Evolutionary conservation across 2,888 invertebrate species (phyloP), one percentile per base, ranked within the genome.

Genomic region (Ecliptopera silaceata): DNA sequence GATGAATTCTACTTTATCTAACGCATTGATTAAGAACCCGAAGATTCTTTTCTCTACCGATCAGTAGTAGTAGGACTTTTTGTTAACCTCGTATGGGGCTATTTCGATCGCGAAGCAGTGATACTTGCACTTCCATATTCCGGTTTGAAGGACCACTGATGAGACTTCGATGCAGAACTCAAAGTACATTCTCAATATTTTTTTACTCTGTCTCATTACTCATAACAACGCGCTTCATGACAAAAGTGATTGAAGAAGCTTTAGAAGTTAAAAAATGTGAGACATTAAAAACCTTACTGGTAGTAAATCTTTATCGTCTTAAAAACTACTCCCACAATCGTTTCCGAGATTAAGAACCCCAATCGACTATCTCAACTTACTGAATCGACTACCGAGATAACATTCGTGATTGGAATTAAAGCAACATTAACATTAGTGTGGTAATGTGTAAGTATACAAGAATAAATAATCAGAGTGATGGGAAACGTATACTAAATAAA

Each of bases 311-410:
- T n/a, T n/a, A n/a, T n/a, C n/a, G n/a, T n/a, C n/a, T 3, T 36
- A 4, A 34, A n/a, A 20, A 34, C 1, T 8, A 11, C 22, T 36
- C 15, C 13, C 22, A 13, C 46, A 46, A 22, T 36, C 46, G 38
- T 39, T 39, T 48, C 17, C 15, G 17, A 31, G n/a, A 32, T 12
- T 15, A 20, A 20, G 38, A 12, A 6, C 34, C 34, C 5, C 13
- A 11, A 20, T 49, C 48, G 11, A 46, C 34, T 13, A 34, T 38
- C 15, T 31, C 29, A 50, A 31, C 43, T 34, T 6, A 50, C 50
- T 34, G 50, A 41, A 59, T 59, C 44, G 31, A 47, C 39, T 52
- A 52, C 12, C 22, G 12, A 60, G 60, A 60, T 60, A 60, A 44
- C n/a, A 44, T 26, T 10, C 45, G 20, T 26, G 51, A 51, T 52